These are phyloP conservation scores for Globicephala melas DNA, from an alignment of 2,113 vertebrate species.

Conservation along the genomic window DNA sequence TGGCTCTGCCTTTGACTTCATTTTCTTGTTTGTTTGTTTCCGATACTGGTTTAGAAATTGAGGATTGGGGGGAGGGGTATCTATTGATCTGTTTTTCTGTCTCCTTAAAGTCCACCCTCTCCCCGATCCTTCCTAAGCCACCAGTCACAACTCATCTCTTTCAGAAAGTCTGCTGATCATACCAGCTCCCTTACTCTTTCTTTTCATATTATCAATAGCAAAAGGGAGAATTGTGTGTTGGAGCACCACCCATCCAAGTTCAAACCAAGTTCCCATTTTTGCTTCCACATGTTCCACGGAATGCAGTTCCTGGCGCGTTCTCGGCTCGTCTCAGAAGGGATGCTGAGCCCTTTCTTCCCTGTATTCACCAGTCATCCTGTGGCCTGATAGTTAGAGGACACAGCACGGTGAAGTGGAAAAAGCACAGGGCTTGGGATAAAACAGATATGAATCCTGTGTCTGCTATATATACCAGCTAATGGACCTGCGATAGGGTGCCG, in stretches of 20 bases:
- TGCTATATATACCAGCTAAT: accelerated
- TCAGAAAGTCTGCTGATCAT: not conserved
- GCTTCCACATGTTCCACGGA: accelerated
- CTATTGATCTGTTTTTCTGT: not conserved
- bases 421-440: not conserved
- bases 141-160: not conserved
- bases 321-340: not conserved
- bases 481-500: no score
- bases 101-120: not conserved
- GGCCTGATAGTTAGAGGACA: not conserved
- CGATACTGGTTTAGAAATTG: not conserved
- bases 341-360: not conserved
- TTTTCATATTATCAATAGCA: not conserved
- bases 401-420: accelerated
- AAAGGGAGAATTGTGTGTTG: not conserved
- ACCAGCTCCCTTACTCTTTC: no score
- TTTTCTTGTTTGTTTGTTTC: not conserved
- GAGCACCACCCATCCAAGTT: not conserved
- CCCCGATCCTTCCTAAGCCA: not conserved
- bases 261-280: not conserved
- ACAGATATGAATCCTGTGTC: not conserved
- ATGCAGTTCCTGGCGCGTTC: accelerated
- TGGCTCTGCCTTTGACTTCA: not conserved
- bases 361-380: not conserved
- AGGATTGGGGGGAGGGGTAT: accelerated